Conservation (phyloP, 2,113 vertebrate species). For the Alethe castanea region DNA sequence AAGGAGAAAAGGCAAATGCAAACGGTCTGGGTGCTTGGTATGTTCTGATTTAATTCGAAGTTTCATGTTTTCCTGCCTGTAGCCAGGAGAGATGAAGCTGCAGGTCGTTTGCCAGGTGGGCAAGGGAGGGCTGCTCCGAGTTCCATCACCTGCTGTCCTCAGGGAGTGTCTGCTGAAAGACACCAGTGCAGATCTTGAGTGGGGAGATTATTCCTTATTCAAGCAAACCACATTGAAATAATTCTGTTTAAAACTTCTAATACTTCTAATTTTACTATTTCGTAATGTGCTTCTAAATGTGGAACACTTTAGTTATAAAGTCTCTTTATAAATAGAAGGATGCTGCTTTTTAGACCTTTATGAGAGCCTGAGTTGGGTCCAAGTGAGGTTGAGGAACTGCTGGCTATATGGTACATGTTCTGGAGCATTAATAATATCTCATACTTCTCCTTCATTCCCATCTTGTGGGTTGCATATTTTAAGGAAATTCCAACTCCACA, state of each 20-base stretch:
- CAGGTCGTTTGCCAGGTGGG: background rate
- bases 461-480: background rate
- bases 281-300: background rate
- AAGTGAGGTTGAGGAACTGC: background rate
- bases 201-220: slow-evolving; percentile 20
- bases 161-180: background rate
- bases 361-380: background rate
- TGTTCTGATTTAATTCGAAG: background rate
- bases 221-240: background rate
- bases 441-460: background rate
- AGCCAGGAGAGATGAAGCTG: background rate
- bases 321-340: background rate
- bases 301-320: background rate
- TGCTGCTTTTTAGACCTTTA: background rate
- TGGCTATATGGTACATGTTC: background rate
- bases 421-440: background rate
- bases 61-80: background rate
- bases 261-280: background rate
- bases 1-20: background rate
- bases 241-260: background rate
- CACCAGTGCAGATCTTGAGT: background rate
- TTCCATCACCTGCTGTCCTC: background rate
- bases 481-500: background rate
- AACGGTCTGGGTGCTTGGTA: background rate
- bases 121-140: background rate